phyloP scores from a whole-genome alignment of 2,797 vertebrate genomes.

The Anableps anableps region DNA sequence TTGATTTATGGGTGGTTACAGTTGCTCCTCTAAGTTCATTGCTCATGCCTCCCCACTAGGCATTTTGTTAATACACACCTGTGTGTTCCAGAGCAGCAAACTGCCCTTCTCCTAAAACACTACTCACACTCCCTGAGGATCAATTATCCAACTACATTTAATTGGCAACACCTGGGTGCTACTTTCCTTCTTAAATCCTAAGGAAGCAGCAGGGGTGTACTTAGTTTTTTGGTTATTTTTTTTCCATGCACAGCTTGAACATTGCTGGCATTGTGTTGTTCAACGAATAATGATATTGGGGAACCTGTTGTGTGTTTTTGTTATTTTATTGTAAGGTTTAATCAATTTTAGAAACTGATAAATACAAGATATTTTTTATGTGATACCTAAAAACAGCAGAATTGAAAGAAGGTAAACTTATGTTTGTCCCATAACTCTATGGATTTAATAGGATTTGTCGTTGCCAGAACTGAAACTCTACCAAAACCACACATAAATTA shows the following conservation, averaged over 20 bases:
- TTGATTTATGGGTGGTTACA: not conserved
- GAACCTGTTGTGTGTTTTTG: not conserved
- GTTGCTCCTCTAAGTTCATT: not conserved
- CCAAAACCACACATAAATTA: not conserved
- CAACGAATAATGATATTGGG: not conserved
- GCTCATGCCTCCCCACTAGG: not conserved
- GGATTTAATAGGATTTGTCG: not conserved
- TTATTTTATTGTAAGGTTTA: not conserved
- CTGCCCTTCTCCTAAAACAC: not conserved
- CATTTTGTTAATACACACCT: not conserved
- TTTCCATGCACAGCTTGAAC: not conserved
- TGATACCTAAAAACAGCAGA: not conserved
- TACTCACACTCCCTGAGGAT: not conserved
- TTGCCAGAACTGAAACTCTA: not conserved
- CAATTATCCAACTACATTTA: not conserved
- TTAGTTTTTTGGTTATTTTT: not conserved
- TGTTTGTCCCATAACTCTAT: not conserved
- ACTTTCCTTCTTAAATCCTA: not conserved
- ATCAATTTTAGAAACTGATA: not conserved
- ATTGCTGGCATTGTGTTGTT: not conserved
- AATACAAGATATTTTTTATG: not conserved
- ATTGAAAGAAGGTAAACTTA: not conserved
- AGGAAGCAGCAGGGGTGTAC: not conserved
- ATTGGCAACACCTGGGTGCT: not conserved
- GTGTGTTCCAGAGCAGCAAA: not conserved